Conservation (phyloP, 2,888 invertebrate species). For the Salpingus planirostris region DNA sequence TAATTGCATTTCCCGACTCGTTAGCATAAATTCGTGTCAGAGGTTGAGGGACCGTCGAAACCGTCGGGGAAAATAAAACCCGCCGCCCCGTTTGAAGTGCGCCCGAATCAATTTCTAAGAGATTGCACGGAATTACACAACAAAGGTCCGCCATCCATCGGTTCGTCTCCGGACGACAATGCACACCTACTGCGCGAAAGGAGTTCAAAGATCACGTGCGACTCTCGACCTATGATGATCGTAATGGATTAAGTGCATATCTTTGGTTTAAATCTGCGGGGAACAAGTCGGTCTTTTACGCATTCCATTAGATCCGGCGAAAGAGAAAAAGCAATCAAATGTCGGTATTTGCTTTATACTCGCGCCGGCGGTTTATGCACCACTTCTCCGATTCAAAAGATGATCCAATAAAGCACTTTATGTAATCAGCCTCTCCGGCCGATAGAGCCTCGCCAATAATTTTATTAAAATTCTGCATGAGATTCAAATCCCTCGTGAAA, state of each 20-base stretch:
- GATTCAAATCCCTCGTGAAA: too few species aligned
- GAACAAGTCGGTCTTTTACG: slow-evolving; percentile 17
- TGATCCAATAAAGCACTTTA: slow-evolving; percentile 12
- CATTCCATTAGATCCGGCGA: slow-evolving; percentile 20
- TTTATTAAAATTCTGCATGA: too few species aligned
- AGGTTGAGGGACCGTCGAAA: background rate
- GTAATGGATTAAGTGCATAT: slow-evolving; percentile 29
- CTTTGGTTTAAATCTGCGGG: slow-evolving; percentile 20
- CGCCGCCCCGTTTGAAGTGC: too few species aligned
- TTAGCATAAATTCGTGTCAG: slow-evolving; percentile 35
- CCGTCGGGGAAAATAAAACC: background rate
- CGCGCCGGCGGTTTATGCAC: slow-evolving; percentile 10
- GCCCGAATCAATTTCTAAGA: too few species aligned
- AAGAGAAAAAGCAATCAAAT: slow-evolving; percentile 19
- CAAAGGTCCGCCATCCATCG: too few species aligned
- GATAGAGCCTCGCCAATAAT: too few species aligned
- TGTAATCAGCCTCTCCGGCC: slow-evolving; percentile 9
- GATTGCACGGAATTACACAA: slow-evolving; percentile 20
- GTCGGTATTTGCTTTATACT: slow-evolving; percentile 13
- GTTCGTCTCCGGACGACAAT: too few species aligned
- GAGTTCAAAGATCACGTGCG: slow-evolving; percentile 20
- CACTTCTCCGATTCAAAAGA: slow-evolving; percentile 10
- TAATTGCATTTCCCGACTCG: slow-evolving; percentile 39
- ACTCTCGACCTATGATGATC: slow-evolving; percentile 22
- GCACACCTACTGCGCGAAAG: slow-evolving; percentile 19